Percentiles rank a stretch among this genome's conserved stretches.
Evolutionary conservation across 2,888 invertebrate species (phyloP).

Genomic region (Papilio elwesi): DNA sequence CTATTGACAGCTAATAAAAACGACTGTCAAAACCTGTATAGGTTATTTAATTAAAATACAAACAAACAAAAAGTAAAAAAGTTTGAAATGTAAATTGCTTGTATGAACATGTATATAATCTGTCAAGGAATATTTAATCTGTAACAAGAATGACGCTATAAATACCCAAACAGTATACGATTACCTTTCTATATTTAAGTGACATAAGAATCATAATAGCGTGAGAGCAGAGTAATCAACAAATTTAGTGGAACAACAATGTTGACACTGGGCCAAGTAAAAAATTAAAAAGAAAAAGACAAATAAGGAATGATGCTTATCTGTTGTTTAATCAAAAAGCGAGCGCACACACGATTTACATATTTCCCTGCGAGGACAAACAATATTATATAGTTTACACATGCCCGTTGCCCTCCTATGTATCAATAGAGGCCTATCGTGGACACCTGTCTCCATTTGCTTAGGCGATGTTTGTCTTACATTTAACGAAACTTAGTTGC

Average conservation of each 20-base stretch:
- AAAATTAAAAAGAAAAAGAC: constrained; percentile 62
- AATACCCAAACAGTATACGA: constrained; percentile 39
- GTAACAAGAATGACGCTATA: constrained; percentile 19
- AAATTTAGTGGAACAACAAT: constrained; percentile 48
- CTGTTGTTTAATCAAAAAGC: constrained; percentile 78
- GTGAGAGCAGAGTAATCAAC: constrained; percentile 44
- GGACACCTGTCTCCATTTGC: constrained; percentile 82
- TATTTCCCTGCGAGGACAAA: constrained; percentile 67
- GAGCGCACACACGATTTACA: constrained; percentile 75
- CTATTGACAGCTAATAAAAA: not conserved
- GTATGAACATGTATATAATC: not conserved
- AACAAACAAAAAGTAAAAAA: not conserved
- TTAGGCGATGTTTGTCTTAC: constrained; percentile 79
- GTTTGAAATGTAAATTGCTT: not conserved
- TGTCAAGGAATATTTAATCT: constrained; percentile 13
- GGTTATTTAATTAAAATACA: too few species aligned
- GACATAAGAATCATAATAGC: constrained; percentile 43
- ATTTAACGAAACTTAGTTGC: constrained; percentile 81
- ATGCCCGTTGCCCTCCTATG: constrained; percentile 66
- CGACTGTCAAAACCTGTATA: not conserved
- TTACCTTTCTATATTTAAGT: constrained; percentile 39
- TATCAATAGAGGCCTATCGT: constrained; percentile 74
- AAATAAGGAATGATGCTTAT: constrained; percentile 76
- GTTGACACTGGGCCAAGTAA: constrained; percentile 61
- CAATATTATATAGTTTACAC: constrained; percentile 58